These are phyloP conservation scores for Pseudopleuronectes americanus DNA, from an alignment of 2,797 vertebrate species.

Conservation along the genomic window DNA sequence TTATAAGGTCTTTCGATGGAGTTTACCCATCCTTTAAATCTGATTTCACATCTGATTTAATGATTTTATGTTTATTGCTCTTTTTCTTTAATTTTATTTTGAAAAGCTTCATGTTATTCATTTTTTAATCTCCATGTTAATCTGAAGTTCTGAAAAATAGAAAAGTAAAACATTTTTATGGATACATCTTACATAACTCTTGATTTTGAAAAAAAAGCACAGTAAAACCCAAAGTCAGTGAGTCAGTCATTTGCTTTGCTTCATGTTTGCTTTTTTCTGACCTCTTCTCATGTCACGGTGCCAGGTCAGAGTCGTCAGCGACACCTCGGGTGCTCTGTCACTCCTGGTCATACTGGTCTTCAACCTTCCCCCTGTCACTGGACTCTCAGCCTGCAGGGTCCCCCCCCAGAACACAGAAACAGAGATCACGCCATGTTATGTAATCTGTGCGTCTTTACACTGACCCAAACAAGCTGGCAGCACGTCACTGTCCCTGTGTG, in stretches of 20 bases:
- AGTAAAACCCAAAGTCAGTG: not conserved
- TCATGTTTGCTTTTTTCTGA: not conserved
- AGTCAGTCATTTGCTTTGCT: slow-evolving; percentile 10
- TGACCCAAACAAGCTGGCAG: not conserved
- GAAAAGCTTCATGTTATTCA: not conserved
- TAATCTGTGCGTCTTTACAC: too few relatives aligned
- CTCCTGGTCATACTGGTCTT: slow-evolving; percentile 7
- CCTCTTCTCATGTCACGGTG: not conserved
- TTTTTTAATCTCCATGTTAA: not conserved
- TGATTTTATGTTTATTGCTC: not conserved
- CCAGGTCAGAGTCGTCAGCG: slow-evolving; percentile 14
- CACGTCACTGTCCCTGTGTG: too few relatives aligned
- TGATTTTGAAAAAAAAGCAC: too few relatives aligned
- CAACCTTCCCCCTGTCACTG: slow-evolving; percentile 20
- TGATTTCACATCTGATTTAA: too few relatives aligned
- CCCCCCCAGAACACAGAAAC: slow-evolving; percentile 3
- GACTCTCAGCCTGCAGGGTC: slow-evolving; percentile 13
- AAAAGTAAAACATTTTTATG: not conserved
- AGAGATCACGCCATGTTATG: not conserved
- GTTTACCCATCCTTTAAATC: too few relatives aligned
- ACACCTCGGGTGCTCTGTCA: slow-evolving; percentile 8
- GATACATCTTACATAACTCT: not conserved
- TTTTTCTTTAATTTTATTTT: not conserved
- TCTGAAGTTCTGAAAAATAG: not conserved
- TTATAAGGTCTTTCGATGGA: too few relatives aligned